Evolutionary conservation across 1,140 invertebrate genomes (phyloP).

Genomic region (Drusus annulatus): DNA sequence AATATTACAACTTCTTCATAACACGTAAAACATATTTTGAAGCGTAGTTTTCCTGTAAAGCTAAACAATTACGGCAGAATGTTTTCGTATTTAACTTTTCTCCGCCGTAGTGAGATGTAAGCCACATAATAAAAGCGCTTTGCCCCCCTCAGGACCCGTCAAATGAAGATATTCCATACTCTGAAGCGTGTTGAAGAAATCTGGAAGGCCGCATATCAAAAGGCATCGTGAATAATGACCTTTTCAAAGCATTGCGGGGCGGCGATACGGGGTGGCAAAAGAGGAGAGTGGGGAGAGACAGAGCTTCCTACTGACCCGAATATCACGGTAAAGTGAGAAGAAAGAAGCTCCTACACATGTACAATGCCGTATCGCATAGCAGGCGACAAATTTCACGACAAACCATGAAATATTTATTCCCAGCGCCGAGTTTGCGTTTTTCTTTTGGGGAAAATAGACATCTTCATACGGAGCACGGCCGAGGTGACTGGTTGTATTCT

Average conservation of each 20-base stretch:
- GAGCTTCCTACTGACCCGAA: slow-evolving; percentile 24
- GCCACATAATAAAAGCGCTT: no score
- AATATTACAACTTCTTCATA: no score
- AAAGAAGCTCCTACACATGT: not conserved
- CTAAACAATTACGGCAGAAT: no score
- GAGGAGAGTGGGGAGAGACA: not conserved
- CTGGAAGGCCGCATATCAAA: slow-evolving; percentile 1
- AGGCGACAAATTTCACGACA: slow-evolving; percentile 19
- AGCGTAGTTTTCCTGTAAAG: no score
- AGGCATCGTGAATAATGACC: slow-evolving; percentile 18
- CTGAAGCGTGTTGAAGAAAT: not conserved
- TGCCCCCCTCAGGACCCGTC: no score
- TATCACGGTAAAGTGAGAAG: not conserved
- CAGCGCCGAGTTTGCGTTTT: no score
- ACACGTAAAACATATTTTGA: no score
- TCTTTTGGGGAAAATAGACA: not conserved
- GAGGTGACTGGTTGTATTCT: no score
- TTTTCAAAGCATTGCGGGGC: slow-evolving; percentile 4
- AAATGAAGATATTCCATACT: no score
- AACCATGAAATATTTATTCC: not conserved
- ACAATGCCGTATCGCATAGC: not conserved
- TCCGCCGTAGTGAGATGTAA: no score
- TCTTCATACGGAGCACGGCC: not conserved
- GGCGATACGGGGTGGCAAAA: not conserved
- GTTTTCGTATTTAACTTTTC: no score